Conservation (phyloP, 2,797 vertebrate species). For the Eospalax fontanierii region DNA sequence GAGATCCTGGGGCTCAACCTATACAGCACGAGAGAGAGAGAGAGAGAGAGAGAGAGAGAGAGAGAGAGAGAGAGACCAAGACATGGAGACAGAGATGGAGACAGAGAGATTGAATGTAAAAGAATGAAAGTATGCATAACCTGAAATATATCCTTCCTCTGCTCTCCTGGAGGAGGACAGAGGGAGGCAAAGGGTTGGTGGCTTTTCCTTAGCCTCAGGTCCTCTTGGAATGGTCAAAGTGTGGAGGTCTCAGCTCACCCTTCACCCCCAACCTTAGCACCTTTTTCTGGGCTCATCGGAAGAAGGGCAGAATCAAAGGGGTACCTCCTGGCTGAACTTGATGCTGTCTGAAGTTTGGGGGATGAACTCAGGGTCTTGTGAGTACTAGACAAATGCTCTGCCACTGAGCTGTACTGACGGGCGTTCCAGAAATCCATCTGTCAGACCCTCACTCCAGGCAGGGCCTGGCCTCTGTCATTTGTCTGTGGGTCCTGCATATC, state of each 20-base stretch:
- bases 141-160: not conserved
- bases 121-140: not conserved
- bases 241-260: not conserved
- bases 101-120: accelerated
- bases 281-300: not conserved
- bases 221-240: not conserved
- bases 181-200: not conserved
- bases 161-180: not conserved
- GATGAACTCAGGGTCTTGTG: no score
- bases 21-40: not conserved
- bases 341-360: not conserved
- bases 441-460: not conserved
- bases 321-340: not conserved
- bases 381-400: no score
- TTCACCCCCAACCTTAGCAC: not conserved
- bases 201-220: not conserved
- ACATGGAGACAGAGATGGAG: not conserved
- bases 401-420: not conserved
- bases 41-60: not conserved
- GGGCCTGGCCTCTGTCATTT: not conserved
- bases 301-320: not conserved
- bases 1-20: not conserved
- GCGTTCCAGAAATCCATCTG: not conserved
- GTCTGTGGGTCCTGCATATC: not conserved
- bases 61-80: not conserved